Percentiles rank a stretch among this genome's conserved stretches.
phyloP scores from a whole-genome alignment of 1,140 invertebrate genomes.

The Druon quercuslanigerum region DNA sequence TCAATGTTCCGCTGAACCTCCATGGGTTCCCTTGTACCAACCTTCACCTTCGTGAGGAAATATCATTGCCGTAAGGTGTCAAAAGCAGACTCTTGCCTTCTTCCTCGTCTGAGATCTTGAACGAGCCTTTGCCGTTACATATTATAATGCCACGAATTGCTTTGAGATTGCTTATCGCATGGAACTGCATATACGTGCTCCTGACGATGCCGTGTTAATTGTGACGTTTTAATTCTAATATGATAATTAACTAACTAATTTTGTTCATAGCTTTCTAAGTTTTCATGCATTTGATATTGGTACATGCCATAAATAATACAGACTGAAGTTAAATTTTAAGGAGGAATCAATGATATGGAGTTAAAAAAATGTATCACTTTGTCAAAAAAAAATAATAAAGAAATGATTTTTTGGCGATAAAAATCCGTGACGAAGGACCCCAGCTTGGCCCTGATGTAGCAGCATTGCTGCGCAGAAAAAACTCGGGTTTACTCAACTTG shows the following conservation, averaged over 20 bases:
- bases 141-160: constrained; percentile 11
- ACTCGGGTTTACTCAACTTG: no score
- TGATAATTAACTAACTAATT: constrained; percentile 15
- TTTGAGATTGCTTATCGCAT: constrained; percentile 3
- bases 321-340: no score
- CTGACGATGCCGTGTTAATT: not conserved
- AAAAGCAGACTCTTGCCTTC: constrained; percentile 51
- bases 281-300: no score
- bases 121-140: not conserved
- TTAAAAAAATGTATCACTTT: no score
- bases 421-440: no score
- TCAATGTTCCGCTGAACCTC: constrained; percentile 48
- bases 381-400: no score
- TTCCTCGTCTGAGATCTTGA: constrained; percentile 1
- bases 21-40: constrained; percentile 41
- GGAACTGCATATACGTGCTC: not conserved
- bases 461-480: no score
- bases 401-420: no score
- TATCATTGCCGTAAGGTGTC: constrained; percentile 55
- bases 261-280: no score
- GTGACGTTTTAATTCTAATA: not conserved
- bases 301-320: no score
- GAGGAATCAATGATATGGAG: no score
- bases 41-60: constrained; percentile 52
- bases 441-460: no score